Conservation (phyloP, 1,140 invertebrate genomes). For the Papilio dardanus region DNA sequence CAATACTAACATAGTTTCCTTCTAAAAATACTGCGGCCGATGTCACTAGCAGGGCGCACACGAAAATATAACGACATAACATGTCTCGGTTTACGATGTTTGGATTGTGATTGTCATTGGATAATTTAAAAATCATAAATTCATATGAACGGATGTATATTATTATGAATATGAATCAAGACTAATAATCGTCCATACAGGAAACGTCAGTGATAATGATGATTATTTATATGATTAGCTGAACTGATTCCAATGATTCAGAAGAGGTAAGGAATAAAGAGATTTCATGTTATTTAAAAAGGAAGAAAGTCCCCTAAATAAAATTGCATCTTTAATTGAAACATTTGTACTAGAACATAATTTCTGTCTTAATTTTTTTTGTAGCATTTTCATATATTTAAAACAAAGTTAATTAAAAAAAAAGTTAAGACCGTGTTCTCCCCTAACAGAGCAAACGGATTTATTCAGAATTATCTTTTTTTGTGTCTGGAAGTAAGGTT, state of each 20-base stretch:
- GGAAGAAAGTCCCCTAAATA: too few relatives aligned
- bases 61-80: slow-evolving; percentile 36
- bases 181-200: neutral
- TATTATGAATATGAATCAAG: neutral
- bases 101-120: slow-evolving; percentile 8
- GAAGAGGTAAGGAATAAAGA: too few relatives aligned
- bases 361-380: neutral
- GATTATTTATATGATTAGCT: neutral
- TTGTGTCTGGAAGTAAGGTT: slow-evolving; percentile 16
- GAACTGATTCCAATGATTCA: neutral
- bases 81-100: slow-evolving; percentile 35
- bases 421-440: neutral
- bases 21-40: slow-evolving; percentile 32
- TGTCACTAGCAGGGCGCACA: slow-evolving; percentile 33
- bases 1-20: slow-evolving; percentile 34
- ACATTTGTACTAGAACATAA: neutral
- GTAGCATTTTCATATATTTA: neutral
- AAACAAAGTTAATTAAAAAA: neutral
- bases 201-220: slow-evolving; percentile 1
- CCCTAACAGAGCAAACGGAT: neutral
- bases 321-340: too few relatives aligned
- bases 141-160: neutral
- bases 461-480: slow-evolving; percentile 24
- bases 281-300: neutral
- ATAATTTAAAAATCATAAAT: slow-evolving; percentile 30